Evolutionary conservation across 2,113 vertebrate species (phyloP).

Genomic region (Hippoglossus stenolepis): DNA sequence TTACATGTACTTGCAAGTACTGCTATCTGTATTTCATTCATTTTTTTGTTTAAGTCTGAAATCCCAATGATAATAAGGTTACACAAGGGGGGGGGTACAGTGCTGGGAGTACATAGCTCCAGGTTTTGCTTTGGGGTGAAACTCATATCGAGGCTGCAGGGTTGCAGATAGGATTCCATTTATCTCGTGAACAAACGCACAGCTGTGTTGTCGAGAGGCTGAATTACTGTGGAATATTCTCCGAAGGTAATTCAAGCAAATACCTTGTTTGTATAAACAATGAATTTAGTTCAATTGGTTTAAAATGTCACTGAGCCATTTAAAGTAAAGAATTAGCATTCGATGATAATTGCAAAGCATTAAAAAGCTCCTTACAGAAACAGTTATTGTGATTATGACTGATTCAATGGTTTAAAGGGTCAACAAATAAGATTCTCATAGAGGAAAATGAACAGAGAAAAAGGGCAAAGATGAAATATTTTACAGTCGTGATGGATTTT

Average conservation of each 20-base stretch:
- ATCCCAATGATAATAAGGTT: not conserved
- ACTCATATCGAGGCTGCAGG: too few relatives aligned
- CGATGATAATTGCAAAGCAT: not conserved
- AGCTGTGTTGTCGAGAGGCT: not conserved
- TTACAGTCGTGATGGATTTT: too few relatives aligned
- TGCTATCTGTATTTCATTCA: too few relatives aligned
- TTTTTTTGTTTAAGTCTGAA: not conserved
- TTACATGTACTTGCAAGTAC: not conserved
- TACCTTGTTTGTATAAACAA: not conserved
- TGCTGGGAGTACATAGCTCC: not conserved
- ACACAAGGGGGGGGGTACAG: not conserved
- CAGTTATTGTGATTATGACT: too few relatives aligned
- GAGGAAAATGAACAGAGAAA: too few relatives aligned
- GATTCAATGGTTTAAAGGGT: too few relatives aligned
- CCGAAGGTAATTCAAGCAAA: not conserved
- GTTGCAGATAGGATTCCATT: not conserved
- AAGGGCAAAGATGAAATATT: too few relatives aligned
- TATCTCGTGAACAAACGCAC: not conserved
- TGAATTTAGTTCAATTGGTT: not conserved
- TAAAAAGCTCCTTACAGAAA: not conserved
- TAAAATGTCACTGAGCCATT: not conserved
- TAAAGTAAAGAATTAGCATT: too few relatives aligned
- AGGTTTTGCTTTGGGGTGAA: not conserved
- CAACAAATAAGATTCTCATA: too few relatives aligned
- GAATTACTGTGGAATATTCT: not conserved